Evolutionary conservation across 2,113 vertebrate genomes (phyloP).

Genomic region (Cacatua alba): DNA sequence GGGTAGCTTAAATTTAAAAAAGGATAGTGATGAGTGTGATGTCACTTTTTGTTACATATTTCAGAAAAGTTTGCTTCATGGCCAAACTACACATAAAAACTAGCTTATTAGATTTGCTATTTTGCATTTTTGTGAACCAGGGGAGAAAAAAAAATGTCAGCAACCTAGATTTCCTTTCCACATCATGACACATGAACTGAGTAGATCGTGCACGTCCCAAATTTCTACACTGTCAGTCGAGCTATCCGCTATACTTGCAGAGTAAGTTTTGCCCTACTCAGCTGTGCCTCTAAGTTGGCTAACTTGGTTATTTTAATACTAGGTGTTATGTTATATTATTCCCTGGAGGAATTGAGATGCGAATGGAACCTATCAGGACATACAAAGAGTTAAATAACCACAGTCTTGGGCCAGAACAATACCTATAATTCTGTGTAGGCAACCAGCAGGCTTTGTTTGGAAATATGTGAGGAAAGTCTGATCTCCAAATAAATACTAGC

Average conservation of each 20-base stretch:
- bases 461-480: neutral
- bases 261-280: slow-evolving; percentile 40
- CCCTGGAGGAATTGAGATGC: neutral
- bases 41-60: slow-evolving; percentile 71
- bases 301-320: neutral
- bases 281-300: slow-evolving; percentile 12
- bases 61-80: slow-evolving; percentile 72
- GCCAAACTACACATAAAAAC: slow-evolving; percentile 68
- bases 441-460: neutral
- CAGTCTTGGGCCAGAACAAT: neutral
- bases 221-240: slow-evolving; percentile 22
- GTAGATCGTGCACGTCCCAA: neutral
- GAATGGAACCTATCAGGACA: neutral
- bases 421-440: neutral
- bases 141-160: neutral
- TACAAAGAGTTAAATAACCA: neutral
- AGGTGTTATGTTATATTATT: neutral
- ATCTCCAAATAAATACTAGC: neutral
- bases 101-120: slow-evolving; percentile 67
- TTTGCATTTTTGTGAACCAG: slow-evolving; percentile 73
- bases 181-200: slow-evolving; percentile 45
- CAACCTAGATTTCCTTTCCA: slow-evolving; percentile 52
- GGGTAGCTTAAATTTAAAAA: slow-evolving; percentile 69
- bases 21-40: slow-evolving; percentile 63
- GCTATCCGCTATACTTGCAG: neutral